Conservation (phyloP, 2,113 vertebrate species). For the Oncorhynchus kisutch region DNA sequence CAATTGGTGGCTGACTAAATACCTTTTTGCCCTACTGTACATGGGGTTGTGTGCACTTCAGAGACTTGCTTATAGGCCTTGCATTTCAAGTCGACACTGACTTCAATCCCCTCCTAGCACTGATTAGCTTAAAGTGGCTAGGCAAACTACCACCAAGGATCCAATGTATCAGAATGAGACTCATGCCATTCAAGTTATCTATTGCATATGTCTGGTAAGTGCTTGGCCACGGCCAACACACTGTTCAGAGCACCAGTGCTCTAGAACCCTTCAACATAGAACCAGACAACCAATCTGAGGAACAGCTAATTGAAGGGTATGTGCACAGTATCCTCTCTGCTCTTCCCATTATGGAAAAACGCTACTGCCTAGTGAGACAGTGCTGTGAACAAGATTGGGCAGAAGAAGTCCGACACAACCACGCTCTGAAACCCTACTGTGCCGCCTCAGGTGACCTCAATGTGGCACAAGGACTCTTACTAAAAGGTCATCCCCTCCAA, state of each 20-base stretch:
- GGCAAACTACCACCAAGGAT: slow-evolving; percentile 16
- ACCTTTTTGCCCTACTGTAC: not conserved
- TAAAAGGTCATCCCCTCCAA: not conserved
- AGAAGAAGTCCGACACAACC: not conserved
- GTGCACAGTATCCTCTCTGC: not conserved
- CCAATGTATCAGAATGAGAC: slow-evolving; percentile 3
- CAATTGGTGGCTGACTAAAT: too few relatives aligned
- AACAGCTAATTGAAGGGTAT: not conserved
- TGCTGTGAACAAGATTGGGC: not conserved
- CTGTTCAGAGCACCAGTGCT: not conserved
- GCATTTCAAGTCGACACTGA: slow-evolving; percentile 11
- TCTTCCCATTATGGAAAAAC: not conserved
- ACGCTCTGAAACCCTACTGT: not conserved
- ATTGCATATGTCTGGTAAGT: not conserved
- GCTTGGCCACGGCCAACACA: not conserved
- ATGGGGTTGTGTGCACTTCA: slow-evolving; percentile 23
- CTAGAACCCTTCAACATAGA: not conserved
- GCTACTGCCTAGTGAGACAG: not conserved
- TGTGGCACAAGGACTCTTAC: not conserved
- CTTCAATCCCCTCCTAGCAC: slow-evolving; percentile 16
- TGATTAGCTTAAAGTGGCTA: slow-evolving; percentile 3
- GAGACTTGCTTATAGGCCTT: slow-evolving; percentile 7
- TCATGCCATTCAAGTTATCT: not conserved
- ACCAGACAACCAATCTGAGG: not conserved
- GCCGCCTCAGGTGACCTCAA: not conserved